Base-by-base conservation (phyloP, 2,797 vertebrate genomes). In the Potorous gilbertii region DNA sequence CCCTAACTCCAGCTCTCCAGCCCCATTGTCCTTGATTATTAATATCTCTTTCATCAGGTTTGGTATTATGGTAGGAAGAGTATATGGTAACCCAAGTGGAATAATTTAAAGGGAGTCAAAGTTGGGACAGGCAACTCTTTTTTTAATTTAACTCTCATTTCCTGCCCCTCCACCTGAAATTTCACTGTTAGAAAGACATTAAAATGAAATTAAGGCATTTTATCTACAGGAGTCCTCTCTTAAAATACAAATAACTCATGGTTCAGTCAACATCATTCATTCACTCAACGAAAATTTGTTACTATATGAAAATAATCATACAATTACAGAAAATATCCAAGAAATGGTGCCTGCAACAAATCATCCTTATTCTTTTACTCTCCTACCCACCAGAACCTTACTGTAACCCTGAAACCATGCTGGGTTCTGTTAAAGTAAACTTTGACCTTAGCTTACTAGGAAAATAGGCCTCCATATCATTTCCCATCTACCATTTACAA, bases 1-100 rank as follows among this genome's bases (percentile, higher is more conserved):
- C 96, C 92, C 97, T 96, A 90, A 96, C 55, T 94, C 55, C 91
- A 89, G 81, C n/a, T 90, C 56, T 56, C 93, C 57, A 24, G 40
- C 1, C 21, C 31, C 40, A 27, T 87, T 50, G 40, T 40, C 91
- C 91, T 91, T 87, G 28, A 55, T 87, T 95, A 10, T 31, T 55
- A 96, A 46, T 13, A 13, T 8, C 24, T 92, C 93, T 94, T 92
- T 54, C 87, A 56, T 62, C 18, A 11, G 27, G 46, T 13, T 93
- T 96, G 62, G 57, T 62, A 96, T 59, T 89, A 55, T 81, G n/a
- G 34, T n/a, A 94, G 59, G 2, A 56, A 40, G 90, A 94, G 46
- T 55, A 55, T 27, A 6, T 90, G 93, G 54, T 95, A 93, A 93
- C 95, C 94, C 57, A 93, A 92, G 74, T 24, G n/a, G 56, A 92